Percentiles rank a stretch among this genome's conserved stretches.
phyloP scores from a whole-genome alignment of 2,888 invertebrate species.

The Callimorpha dominula region DNA sequence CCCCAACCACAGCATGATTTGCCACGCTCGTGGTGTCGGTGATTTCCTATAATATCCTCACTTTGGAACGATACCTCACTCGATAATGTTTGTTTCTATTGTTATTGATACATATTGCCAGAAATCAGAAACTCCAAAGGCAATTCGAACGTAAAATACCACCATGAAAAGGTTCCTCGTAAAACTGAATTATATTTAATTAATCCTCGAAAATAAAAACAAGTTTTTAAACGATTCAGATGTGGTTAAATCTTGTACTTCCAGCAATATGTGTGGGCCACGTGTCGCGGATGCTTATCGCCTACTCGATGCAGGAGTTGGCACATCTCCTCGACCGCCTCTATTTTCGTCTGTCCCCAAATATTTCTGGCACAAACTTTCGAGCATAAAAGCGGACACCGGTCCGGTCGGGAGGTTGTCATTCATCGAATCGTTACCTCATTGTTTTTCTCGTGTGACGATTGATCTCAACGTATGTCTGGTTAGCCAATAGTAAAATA shows the following conservation, averaged over 20 bases:
- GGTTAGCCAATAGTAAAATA: slow-evolving; percentile 77
- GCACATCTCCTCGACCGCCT: slow-evolving; percentile 76
- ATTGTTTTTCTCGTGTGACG: slow-evolving; percentile 82
- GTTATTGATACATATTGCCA: slow-evolving; percentile 22
- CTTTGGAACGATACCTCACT: slow-evolving; percentile 26
- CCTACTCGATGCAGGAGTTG: slow-evolving; percentile 75
- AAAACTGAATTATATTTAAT: neutral
- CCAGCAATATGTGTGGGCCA: slow-evolving; percentile 67
- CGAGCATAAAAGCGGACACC: slow-evolving; percentile 75
- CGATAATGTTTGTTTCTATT: slow-evolving; percentile 17
- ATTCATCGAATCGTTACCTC: slow-evolving; percentile 84
- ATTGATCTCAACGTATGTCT: slow-evolving; percentile 75
- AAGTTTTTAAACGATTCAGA: neutral
- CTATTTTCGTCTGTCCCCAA: slow-evolving; percentile 83
- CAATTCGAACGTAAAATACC: neutral
- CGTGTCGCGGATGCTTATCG: slow-evolving; percentile 70
- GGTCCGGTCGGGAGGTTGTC: slow-evolving; percentile 74
- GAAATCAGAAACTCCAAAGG: neutral
- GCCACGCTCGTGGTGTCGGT: slow-evolving; percentile 49
- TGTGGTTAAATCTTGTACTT: slow-evolving; percentile 53
- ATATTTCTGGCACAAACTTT: slow-evolving; percentile 83
- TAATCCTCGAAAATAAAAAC: neutral
- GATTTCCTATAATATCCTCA: neutral
- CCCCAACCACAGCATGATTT: slow-evolving; percentile 28
- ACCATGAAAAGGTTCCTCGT: neutral